phyloP scores from a whole-genome alignment of 2,113 vertebrate species.

The Caracal caracal region DNA sequence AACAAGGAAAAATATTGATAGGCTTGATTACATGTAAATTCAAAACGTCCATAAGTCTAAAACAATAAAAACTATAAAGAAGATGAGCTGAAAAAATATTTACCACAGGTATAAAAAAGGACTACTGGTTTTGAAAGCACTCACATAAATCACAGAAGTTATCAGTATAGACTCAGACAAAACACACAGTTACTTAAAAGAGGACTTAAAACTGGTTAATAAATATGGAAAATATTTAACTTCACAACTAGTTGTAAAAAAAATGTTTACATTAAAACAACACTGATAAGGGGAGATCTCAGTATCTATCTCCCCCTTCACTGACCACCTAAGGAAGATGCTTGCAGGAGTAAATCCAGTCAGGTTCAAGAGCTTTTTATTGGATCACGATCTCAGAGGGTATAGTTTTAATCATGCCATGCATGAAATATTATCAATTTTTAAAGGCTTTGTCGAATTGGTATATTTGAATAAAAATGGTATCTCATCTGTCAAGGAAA shows the following conservation, averaged over 20 bases:
- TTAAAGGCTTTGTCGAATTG: slow-evolving; percentile 25
- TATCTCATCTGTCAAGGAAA: neutral
- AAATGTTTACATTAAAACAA: neutral
- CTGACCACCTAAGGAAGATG: neutral
- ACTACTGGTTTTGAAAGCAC: slow-evolving; percentile 24
- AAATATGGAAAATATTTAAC: slow-evolving; percentile 10
- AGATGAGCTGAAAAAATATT: slow-evolving; percentile 41
- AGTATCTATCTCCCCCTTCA: neutral
- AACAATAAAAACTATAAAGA: slow-evolving; percentile 21
- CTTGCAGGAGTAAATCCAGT: neutral
- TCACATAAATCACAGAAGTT: slow-evolving; percentile 1
- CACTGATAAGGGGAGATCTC: neutral
- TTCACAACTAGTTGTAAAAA: neutral
- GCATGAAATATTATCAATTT: slow-evolving; percentile 11
- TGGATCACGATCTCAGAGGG: neutral
- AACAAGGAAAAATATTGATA: slow-evolving; percentile 49
- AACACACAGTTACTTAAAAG: slow-evolving; percentile 26
- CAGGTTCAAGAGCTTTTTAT: slow-evolving; percentile 27
- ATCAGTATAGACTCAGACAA: slow-evolving; percentile 18
- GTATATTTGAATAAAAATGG: slow-evolving; percentile 48
- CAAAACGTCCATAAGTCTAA: slow-evolving; percentile 19
- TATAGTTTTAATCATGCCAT: slow-evolving; percentile 11
- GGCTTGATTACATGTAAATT: slow-evolving; percentile 39
- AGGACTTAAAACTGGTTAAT: neutral
- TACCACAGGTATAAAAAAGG: slow-evolving; percentile 40